Base-by-base conservation (phyloP, 2,797 vertebrate species). In the Bovichtus diacanthus region DNA sequence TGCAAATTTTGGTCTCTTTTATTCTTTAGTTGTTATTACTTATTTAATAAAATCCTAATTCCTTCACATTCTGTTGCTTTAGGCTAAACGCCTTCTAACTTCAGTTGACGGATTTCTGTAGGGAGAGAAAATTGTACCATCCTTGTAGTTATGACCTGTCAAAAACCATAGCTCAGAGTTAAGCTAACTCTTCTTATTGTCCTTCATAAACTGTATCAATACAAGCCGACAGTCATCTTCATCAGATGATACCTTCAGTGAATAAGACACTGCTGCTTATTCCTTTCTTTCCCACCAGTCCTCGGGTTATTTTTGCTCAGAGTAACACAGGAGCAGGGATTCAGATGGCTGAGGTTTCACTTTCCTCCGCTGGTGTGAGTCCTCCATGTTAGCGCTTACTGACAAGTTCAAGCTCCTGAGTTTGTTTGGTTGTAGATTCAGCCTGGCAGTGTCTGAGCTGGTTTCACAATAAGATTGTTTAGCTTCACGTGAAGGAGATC, bases 371-470 rank as follows among this genome's bases (percentile, higher is more conserved):
- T 25, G 55, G 29, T 19, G 56, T 0, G 49, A 49, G 58, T 73
- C 55, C 49, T 79, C 60, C 11, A 39, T 9, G 47, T 66, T 16
- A 9, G 53, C 31, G 7, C 41, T 39, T 21, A 5, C 31, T 74
- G 56, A 1, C 55, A 59, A 19, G 49, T 66, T 75, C 7, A 27
- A 50, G 78, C 82, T 75, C 83, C 84, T 88, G 86, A 80, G 88
- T 72, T 23, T 62, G 74, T 78, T 67, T 66, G 59, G 73, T 62
- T 46, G 70, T 58, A 41, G 31, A 16, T 59, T 38, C 43, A 43
- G 68, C 56, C 59, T 79, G 90, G 86, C 89, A 92, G 91, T 82
- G 81, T 80, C 31, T 84, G 72, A 84, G 89, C 87, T 91, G 90
- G 51, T 78, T 83, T 85, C 69, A 83, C 27, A 53, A 27, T 27